Evolutionary conservation across 2,888 invertebrate genomes (phyloP).

Genomic region (Bembecia ichneumoniformis): DNA sequence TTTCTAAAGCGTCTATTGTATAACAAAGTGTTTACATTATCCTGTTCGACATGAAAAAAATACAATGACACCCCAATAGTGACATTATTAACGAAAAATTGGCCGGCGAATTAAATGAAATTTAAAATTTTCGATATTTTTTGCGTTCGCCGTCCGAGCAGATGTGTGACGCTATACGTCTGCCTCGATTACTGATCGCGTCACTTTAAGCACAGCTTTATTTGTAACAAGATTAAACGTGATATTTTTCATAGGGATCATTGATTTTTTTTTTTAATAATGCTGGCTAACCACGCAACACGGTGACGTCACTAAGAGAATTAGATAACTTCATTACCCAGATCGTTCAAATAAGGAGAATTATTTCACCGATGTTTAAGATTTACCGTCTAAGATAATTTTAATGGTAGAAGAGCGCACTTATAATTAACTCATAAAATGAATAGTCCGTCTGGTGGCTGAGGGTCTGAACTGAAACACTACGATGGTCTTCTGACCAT

Average conservation of each 20-base stretch:
- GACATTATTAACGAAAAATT: constrained; percentile 65
- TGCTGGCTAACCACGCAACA: constrained; percentile 18
- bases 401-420: too few relatives aligned
- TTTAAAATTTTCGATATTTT: constrained; percentile 48
- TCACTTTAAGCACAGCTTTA: constrained; percentile 56
- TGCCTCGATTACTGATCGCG: constrained; percentile 53
- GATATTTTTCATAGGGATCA: constrained; percentile 42
- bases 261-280: constrained; percentile 20
- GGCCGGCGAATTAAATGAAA: constrained; percentile 39
- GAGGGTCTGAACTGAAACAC: too few relatives aligned
- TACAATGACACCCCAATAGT: constrained; percentile 47
- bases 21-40: constrained; percentile 51
- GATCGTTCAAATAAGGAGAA: too few relatives aligned
- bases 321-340: too few relatives aligned
- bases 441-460: too few relatives aligned
- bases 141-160: constrained; percentile 42
- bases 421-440: too few relatives aligned
- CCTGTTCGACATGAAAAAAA: constrained; percentile 18
- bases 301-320: not conserved
- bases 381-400: too few relatives aligned
- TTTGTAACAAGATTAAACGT: constrained; percentile 43
- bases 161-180: constrained; percentile 54
- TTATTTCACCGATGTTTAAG: too few relatives aligned
- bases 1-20: constrained; percentile 29
- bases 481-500: too few relatives aligned